Evolutionary conservation across 1,140 invertebrate species (phyloP).

Genomic region (Campoletis sonorensis): DNA sequence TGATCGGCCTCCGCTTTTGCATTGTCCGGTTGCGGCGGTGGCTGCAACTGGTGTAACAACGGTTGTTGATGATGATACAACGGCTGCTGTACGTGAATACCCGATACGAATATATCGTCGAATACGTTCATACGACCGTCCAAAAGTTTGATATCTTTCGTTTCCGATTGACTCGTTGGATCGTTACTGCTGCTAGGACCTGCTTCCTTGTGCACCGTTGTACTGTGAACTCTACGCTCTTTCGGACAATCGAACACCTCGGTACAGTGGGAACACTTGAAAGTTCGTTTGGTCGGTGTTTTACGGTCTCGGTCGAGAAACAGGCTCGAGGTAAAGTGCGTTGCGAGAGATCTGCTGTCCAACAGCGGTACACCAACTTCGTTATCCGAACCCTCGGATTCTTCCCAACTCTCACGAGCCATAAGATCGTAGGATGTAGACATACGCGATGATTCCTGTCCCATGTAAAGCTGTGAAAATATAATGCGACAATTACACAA

Average conservation of each 20-base stretch:
- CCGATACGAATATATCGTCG: slow-evolving; percentile 73
- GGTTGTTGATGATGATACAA: slow-evolving; percentile 69
- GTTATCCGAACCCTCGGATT: slow-evolving; percentile 81
- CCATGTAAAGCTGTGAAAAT: slow-evolving; percentile 76
- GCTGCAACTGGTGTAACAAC: slow-evolving; percentile 71
- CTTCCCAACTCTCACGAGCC: slow-evolving; percentile 82
- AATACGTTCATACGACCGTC: slow-evolving; percentile 73
- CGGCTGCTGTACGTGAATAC: slow-evolving; percentile 69
- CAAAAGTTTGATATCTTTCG: slow-evolving; percentile 73
- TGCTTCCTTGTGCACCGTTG: slow-evolving; percentile 75
- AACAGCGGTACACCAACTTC: slow-evolving; percentile 73
- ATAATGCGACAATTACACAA: slow-evolving; percentile 47
- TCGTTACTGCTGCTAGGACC: slow-evolving; percentile 71
- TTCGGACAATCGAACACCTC: slow-evolving; percentile 81
- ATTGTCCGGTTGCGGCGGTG: slow-evolving; percentile 63
- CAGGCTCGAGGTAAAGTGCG: slow-evolving; percentile 73
- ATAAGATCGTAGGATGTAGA: slow-evolving; percentile 82
- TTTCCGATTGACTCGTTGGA: slow-evolving; percentile 63
- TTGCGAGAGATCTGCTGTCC: slow-evolving; percentile 73
- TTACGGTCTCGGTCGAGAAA: slow-evolving; percentile 75
- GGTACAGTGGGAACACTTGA: slow-evolving; percentile 80
- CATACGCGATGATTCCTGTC: slow-evolving; percentile 77
- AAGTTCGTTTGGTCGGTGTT: slow-evolving; percentile 72
- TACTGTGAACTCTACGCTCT: slow-evolving; percentile 81
- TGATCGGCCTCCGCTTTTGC: slow-evolving; percentile 65